These are phyloP conservation scores for Periphyllus acericola DNA, from an alignment of 2,888 invertebrate genomes.

Conservation along the genomic window DNA sequence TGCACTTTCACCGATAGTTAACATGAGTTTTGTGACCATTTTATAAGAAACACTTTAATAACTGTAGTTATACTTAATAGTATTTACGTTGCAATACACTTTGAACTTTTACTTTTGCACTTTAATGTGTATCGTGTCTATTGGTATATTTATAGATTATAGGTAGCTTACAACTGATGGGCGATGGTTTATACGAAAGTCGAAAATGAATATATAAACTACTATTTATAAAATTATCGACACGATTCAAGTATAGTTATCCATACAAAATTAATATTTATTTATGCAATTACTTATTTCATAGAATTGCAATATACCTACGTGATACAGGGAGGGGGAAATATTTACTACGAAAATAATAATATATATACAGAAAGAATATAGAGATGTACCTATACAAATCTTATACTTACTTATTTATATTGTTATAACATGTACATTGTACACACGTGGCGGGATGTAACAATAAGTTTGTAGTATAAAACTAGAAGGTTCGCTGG, in stretches of 20 bases:
- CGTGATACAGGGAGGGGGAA: too few relatives aligned
- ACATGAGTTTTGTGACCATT: background rate
- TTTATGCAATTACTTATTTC: too few relatives aligned
- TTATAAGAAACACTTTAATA: background rate
- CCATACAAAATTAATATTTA: too few relatives aligned
- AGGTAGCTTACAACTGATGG: too few relatives aligned
- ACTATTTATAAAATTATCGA: background rate
- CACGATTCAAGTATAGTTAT: too few relatives aligned
- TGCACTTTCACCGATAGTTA: background rate
- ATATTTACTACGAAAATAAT: too few relatives aligned
- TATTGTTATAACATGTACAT: background rate
- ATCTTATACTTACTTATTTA: background rate
- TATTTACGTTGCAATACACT: background rate
- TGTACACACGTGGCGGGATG: background rate
- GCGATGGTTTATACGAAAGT: background rate
- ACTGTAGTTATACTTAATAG: conserved; percentile 12
- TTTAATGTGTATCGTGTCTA: background rate
- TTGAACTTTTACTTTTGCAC: background rate
- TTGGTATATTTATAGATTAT: too few relatives aligned
- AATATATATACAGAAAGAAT: too few relatives aligned
- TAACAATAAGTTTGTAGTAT: conserved; percentile 9
- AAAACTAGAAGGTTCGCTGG: background rate
- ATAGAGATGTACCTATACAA: background rate
- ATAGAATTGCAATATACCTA: too few relatives aligned
- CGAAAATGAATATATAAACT: background rate